phyloP scores from a whole-genome alignment of 2,888 invertebrate genomes.

The Ellobium chinense region DNA sequence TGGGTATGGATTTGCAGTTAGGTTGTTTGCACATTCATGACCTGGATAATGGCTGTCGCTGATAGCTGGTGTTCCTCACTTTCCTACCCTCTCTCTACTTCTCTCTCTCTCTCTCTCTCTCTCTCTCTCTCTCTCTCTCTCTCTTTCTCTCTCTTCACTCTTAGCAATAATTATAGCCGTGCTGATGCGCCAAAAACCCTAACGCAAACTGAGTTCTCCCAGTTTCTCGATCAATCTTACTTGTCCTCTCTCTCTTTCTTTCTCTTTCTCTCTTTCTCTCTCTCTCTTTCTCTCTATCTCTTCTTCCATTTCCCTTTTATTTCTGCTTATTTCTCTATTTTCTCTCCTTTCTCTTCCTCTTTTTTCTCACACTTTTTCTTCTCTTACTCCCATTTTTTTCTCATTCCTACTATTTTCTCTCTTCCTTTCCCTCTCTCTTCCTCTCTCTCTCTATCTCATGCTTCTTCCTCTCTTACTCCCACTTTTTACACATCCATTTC shows the following conservation, averaged over 20 bases:
- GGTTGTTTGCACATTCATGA: no score
- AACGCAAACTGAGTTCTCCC: no score
- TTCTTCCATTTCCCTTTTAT: not conserved
- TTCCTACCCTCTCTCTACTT: not conserved
- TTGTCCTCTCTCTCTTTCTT: not conserved
- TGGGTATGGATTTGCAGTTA: no score
- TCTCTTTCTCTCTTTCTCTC: not conserved
- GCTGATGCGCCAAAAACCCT: no score
- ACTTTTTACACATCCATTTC: not conserved
- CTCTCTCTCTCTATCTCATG: not conserved
- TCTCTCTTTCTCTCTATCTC: not conserved
- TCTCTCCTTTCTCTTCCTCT: not conserved
- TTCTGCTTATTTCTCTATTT: not conserved
- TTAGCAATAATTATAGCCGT: no score
- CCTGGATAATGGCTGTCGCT: no score
- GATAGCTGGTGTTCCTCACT: no score
- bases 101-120: not conserved
- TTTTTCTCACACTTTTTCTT: not conserved
- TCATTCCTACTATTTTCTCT: not conserved
- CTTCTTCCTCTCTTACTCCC: not conserved
- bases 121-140: not conserved
- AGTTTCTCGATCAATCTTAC: not conserved
- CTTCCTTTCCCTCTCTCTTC: not conserved
- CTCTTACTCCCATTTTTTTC: not conserved
- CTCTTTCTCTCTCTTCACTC: not conserved